Evolutionary conservation across 2,797 vertebrate species (phyloP).

Genomic region (Strix occidentalis): DNA sequence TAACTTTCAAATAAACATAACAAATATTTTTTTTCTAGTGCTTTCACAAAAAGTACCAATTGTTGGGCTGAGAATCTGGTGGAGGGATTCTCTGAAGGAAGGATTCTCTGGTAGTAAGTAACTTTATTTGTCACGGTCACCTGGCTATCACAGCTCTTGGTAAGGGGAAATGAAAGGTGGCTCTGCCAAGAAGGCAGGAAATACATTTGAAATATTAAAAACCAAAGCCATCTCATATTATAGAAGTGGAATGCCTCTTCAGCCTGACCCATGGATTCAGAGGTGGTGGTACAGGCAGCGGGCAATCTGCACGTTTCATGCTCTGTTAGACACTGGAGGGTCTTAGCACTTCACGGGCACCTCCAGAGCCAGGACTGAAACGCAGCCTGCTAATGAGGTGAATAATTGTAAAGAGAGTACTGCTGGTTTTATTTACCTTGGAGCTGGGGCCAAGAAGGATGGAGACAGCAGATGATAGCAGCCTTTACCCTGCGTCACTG

Average conservation of each 20-base stretch:
- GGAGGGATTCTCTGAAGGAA: not conserved
- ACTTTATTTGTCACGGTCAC: not conserved
- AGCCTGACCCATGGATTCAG: not conserved
- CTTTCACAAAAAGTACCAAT: not conserved
- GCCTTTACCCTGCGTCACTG: not conserved
- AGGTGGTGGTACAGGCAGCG: not conserved
- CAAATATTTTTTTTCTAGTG: not conserved
- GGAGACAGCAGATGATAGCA: not conserved
- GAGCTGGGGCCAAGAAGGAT: not conserved
- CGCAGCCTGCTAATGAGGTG: not conserved
- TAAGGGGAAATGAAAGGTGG: not conserved
- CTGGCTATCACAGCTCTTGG: not conserved
- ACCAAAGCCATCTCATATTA: accelerated
- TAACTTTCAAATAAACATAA: not conserved
- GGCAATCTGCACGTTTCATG: not conserved
- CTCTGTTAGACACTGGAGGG: not conserved
- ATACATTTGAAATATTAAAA: not conserved
- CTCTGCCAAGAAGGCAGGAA: not conserved
- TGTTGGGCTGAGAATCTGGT: not conserved
- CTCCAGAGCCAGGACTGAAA: not conserved
- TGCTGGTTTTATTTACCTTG: not conserved
- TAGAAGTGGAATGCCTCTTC: not conserved
- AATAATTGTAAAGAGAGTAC: not conserved
- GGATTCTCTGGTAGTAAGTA: not conserved
- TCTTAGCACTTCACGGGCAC: not conserved